phyloP scores from a whole-genome alignment of 2,888 invertebrate genomes.

The Vanessa cardui region DNA sequence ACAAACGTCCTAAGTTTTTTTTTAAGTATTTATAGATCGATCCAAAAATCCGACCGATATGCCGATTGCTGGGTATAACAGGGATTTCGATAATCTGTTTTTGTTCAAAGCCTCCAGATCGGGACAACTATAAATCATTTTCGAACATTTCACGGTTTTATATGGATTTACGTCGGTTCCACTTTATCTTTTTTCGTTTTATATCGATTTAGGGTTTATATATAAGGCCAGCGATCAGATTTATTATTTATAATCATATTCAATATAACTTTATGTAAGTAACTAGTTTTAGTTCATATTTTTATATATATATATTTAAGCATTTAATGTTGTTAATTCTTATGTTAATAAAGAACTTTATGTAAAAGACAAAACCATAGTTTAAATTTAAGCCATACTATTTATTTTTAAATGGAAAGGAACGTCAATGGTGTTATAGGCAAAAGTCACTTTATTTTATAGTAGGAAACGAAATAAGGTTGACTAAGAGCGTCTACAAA shows the following conservation, averaged over 20 bases:
- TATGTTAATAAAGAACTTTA: no score
- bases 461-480: no score
- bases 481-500: no score
- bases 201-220: conserved; percentile 57
- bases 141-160: conserved; percentile 75
- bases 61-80: conserved; percentile 62
- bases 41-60: conserved; percentile 46
- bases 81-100: conserved; percentile 77
- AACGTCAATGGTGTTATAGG: no score
- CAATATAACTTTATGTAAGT: background rate
- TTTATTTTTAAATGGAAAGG: background rate
- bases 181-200: conserved; percentile 65
- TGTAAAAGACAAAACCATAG: no score
- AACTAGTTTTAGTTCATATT: no score
- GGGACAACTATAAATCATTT: conserved; percentile 75
- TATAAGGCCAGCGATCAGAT: conserved; percentile 27
- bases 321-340: no score
- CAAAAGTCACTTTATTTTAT: no score
- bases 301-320: no score
- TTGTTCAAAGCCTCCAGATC: conserved; percentile 70
- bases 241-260: conserved; percentile 7
- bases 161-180: conserved; percentile 62
- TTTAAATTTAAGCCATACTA: no score
- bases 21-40: background rate
- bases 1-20: background rate